These are phyloP conservation scores for Cephalotes varians DNA, from an alignment of 2,888 invertebrate genomes.

Conservation along the genomic window DNA sequence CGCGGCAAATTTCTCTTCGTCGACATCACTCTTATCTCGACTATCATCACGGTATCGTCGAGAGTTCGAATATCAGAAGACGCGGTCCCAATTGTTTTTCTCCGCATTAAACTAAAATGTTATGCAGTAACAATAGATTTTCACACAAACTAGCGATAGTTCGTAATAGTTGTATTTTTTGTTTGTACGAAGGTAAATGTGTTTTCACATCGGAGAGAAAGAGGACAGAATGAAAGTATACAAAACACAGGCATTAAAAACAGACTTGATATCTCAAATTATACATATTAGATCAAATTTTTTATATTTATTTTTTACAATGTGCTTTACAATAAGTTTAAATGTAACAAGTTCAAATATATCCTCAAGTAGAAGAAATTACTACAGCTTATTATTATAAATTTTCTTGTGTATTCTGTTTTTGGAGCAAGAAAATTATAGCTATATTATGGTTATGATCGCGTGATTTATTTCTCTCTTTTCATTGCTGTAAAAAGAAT, in stretches of 20 bases:
- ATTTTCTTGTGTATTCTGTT: neutral
- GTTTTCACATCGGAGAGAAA: neutral
- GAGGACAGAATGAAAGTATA: neutral
- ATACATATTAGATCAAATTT: neutral
- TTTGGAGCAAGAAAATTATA: neutral
- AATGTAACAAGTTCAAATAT: no score
- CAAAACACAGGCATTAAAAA: neutral
- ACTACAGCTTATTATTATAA: neutral
- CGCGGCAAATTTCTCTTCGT: constrained; percentile 38
- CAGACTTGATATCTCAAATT: neutral
- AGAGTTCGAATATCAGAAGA: constrained; percentile 19
- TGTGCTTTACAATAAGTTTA: neutral
- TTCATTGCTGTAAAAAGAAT: neutral
- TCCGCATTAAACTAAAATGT: neutral
- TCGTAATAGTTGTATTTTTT: constrained; percentile 2
- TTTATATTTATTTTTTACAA: neutral
- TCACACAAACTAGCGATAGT: neutral
- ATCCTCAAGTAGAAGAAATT: neutral
- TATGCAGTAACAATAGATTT: neutral
- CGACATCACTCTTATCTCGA: constrained; percentile 26
- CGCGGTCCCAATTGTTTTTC: neutral
- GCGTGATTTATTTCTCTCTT: neutral
- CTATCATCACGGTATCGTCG: neutral
- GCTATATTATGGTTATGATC: neutral
- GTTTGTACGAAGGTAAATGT: neutral